Evolutionary conservation across 2,797 vertebrate species (phyloP).

Genomic region (Poecilia wingei): DNA sequence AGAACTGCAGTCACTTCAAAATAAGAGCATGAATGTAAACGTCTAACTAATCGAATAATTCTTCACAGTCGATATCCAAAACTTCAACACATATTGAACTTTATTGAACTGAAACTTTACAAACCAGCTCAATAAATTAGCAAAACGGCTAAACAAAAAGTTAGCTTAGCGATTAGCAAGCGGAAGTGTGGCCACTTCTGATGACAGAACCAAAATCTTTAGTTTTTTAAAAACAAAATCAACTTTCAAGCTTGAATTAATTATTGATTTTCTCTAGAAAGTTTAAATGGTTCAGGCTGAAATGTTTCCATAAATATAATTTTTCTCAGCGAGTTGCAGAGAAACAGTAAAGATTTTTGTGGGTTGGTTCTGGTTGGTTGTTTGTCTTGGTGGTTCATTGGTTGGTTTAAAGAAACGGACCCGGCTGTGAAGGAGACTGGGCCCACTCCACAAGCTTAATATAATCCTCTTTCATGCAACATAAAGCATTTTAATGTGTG

Average conservation of each 20-base stretch:
- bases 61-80: too few species aligned
- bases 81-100: too few species aligned
- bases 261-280: not conserved
- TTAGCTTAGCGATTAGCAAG: not conserved
- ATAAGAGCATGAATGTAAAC: too few species aligned
- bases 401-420: not conserved
- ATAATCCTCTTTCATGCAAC: not conserved
- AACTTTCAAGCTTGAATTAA: not conserved
- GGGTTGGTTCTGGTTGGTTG: not conserved
- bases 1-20: too few species aligned
- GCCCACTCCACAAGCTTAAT: not conserved
- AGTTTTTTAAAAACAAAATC: not conserved
- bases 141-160: not conserved
- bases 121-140: too few species aligned
- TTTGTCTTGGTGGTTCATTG: not conserved
- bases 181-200: too few species aligned
- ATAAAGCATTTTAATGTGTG: not conserved
- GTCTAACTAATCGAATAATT: too few species aligned
- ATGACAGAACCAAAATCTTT: too few species aligned
- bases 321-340: not conserved
- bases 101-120: too few species aligned
- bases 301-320: not conserved
- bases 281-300: not conserved
- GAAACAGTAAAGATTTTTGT: not conserved
- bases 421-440: not conserved